Evolutionary conservation across 2,797 vertebrate genomes (phyloP).

Genomic region (Dicrostonyx torquatus): DNA sequence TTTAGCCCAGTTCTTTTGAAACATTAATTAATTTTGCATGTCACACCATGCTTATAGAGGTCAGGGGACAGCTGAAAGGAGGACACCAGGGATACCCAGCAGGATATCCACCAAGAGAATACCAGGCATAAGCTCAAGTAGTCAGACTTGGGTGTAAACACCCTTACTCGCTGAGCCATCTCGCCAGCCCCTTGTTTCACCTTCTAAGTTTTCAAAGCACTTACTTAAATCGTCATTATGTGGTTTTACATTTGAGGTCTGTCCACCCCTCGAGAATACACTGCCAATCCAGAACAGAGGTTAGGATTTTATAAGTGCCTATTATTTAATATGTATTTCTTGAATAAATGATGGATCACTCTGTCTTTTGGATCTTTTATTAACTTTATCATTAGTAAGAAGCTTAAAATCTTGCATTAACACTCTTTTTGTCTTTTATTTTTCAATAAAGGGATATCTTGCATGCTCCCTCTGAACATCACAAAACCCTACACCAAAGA

Average conservation of each 20-base stretch:
- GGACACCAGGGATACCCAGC: background rate
- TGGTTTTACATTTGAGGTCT: slow-evolving; percentile 11
- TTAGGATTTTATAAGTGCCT: background rate
- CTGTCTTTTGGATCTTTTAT: background rate
- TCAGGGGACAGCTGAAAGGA: too few relatives aligned
- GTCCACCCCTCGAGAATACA: background rate
- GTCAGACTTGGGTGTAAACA: background rate
- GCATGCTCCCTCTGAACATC: slow-evolving; percentile 2
- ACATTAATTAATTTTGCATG: background rate
- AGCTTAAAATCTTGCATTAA: background rate
- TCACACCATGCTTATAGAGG: background rate
- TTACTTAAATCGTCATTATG: background rate
- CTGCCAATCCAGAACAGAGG: background rate
- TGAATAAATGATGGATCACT: background rate
- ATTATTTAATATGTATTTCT: background rate
- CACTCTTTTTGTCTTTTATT: background rate
- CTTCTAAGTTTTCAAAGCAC: background rate
- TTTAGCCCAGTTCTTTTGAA: background rate
- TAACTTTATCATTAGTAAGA: slow-evolving; percentile 41
- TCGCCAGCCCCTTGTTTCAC: background rate
- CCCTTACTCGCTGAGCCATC: background rate
- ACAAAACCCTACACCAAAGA: background rate
- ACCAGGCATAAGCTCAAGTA: background rate
- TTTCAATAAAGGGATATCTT: background rate
- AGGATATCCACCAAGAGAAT: background rate